These are phyloP conservation scores for Panthera leo DNA, from an alignment of 2,113 vertebrate species.

Conservation along the genomic window DNA sequence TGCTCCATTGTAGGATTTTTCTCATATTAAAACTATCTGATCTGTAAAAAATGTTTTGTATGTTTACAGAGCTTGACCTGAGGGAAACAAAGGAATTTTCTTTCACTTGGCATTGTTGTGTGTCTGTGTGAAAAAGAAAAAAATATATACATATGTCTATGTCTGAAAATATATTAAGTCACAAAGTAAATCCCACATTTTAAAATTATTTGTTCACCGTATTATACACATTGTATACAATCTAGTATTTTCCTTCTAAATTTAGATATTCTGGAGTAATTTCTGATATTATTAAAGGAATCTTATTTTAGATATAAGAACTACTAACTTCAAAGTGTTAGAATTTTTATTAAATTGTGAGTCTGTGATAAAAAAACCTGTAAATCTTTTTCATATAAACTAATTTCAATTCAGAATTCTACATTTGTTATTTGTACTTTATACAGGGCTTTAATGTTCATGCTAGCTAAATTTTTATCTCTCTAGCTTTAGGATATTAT, in stretches of 20 bases:
- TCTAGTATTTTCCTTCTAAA: conserved; percentile 25
- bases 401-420: conserved; percentile 29
- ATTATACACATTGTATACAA: not conserved
- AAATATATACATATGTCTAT: not conserved
- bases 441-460: conserved; percentile 47
- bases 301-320: conserved; percentile 47
- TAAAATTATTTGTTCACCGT: not conserved
- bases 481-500: conserved; percentile 34
- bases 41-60: not conserved
- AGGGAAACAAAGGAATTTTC: not conserved
- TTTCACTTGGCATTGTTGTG: not conserved
- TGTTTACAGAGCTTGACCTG: not conserved
- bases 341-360: conserved; percentile 51
- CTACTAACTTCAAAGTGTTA: not conserved
- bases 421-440: conserved; percentile 24
- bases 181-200: not conserved
- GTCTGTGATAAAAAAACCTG: not conserved
- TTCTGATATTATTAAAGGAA: conserved; percentile 14
- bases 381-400: conserved; percentile 48
- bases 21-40: not conserved
- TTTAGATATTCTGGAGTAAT: not conserved
- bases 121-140: not conserved
- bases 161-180: not conserved
- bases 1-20: not conserved
- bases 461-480: conserved; percentile 30